These are phyloP conservation scores for Ailurus styani DNA, from an alignment of 2,113 vertebrate species.

Conservation along the genomic window DNA sequence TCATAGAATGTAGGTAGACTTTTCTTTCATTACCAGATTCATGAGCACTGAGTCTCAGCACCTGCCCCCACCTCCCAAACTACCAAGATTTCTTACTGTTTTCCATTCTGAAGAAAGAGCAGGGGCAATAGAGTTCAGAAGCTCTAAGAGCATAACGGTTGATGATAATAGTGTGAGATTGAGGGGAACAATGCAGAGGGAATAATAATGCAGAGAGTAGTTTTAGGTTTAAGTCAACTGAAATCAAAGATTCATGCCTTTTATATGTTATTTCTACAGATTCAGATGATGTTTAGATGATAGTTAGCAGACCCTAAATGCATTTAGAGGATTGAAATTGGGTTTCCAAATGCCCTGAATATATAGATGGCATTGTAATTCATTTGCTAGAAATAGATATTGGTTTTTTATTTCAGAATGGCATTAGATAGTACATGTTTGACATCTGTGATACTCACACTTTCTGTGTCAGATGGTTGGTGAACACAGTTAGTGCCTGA, in stretches of 20 bases:
- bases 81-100: neutral
- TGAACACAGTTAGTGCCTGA: neutral
- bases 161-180: neutral
- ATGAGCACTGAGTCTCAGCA: neutral
- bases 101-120: slow-evolving; percentile 19
- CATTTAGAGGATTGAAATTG: neutral
- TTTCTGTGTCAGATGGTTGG: neutral
- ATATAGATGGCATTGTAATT: neutral
- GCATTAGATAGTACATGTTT: neutral
- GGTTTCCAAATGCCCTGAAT: neutral
- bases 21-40: neutral
- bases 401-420: neutral
- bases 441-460: neutral
- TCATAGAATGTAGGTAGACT: neutral
- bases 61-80: neutral
- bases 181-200: neutral
- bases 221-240: neutral
- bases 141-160: neutral
- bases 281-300: neutral
- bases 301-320: neutral
- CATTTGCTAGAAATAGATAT: neutral
- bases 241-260: neutral
- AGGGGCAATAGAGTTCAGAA: neutral
- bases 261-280: neutral
- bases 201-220: neutral